These are phyloP conservation scores for Perca fluviatilis DNA, from an alignment of 2,113 vertebrate genomes.

Conservation along the genomic window DNA sequence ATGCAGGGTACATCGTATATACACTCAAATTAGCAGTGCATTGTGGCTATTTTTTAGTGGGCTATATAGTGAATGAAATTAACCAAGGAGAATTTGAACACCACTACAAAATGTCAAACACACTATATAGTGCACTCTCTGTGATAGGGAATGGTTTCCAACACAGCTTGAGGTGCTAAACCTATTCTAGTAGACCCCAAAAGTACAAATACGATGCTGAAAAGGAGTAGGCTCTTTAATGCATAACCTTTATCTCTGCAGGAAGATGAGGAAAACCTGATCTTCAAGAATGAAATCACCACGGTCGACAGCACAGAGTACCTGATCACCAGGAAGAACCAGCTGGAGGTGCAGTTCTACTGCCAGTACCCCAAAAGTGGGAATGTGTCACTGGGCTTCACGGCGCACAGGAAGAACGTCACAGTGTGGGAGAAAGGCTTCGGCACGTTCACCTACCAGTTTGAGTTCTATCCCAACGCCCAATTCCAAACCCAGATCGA, in stretches of 20 bases:
- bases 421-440: constrained; percentile 79
- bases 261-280: constrained; percentile 73
- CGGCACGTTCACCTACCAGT: constrained; percentile 79
- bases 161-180: too few species aligned
- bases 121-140: too few species aligned
- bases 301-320: background rate
- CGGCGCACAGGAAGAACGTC: constrained; percentile 48
- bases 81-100: too few species aligned
- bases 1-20: too few species aligned
- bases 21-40: too few species aligned
- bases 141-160: too few species aligned
- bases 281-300: constrained; percentile 81
- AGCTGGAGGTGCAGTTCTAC: constrained; percentile 74
- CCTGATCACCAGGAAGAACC: constrained; percentile 78
- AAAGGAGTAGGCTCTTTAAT: too few species aligned
- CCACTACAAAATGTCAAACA: too few species aligned
- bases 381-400: constrained; percentile 68
- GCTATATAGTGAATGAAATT: too few species aligned
- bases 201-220: too few species aligned
- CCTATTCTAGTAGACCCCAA: too few species aligned
- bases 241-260: constrained; percentile 29
- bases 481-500: constrained; percentile 36
- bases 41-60: too few species aligned
- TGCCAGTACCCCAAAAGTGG: constrained; percentile 80
- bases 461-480: constrained; percentile 76